Evolutionary conservation across 64 coral and sea anemone species (phyloP), one percentile per base, ranked within the genome.

Genomic region (Stylophora pistillata): DNA sequence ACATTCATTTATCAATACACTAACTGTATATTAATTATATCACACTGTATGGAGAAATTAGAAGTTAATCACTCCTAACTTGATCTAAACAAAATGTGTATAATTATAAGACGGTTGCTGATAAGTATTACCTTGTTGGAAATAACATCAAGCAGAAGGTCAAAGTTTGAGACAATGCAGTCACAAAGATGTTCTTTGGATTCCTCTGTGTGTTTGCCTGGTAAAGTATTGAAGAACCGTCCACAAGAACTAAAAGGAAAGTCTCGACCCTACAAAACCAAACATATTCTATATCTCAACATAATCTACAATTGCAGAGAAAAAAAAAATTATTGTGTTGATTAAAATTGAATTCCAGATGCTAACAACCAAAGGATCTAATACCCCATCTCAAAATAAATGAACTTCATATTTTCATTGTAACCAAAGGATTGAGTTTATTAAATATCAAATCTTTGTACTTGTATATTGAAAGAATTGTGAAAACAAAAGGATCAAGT

Each of bases 171-270:
- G 20, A 92, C 92, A 25, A 98, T 60, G 31, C 86, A 86, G 77
- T 98, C 93, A 64, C 86, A 91, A 15, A 89, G 56, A 20, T 85
- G 34, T 28, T 76, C 82, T 61, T 77, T 54, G 62, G 68, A 78
- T 27, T 30, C 30, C 53, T 63, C 84, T 41, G 31, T 61, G 71
- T 93, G 88, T 72, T 93, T 96, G 31, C 87, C 94, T 23, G 96
- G 96, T 27, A 98, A 73, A 2, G 89, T 92, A 58, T 87, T 98
- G 57, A 98, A 98, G 34, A 87, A 93, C 41, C 89, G 63, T 27
- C 93, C 96, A 95, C 81, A 92, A 55, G 96, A 72, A 72, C 92
- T 94, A 76, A 98, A 98, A 72, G 96, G 96, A 87, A 89, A 98
- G 68, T 98, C 90, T 58, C 96, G 89, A 61, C 96, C 96, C 96